phyloP scores from a whole-genome alignment of 1,140 invertebrate genomes.

The Berghia stephanieae region DNA sequence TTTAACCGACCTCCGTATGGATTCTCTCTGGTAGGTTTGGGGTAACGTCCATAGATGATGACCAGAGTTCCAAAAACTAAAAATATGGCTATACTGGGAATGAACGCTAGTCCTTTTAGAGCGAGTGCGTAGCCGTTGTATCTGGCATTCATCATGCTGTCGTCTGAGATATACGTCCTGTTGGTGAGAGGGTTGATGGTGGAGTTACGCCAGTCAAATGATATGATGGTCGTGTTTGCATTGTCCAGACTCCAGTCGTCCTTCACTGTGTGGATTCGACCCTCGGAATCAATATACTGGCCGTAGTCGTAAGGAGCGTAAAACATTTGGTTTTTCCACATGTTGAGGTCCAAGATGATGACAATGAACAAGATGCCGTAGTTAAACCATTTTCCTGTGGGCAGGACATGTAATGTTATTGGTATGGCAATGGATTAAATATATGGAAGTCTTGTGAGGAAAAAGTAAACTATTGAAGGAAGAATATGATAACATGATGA shows the following conservation, averaged over 20 bases:
- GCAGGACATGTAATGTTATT: no score
- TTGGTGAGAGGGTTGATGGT: conserved; percentile 65
- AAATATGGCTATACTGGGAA: conserved; percentile 66
- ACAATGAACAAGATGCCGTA: conserved; percentile 72
- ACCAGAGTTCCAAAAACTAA: conserved; percentile 68
- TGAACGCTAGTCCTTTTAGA: conserved; percentile 69
- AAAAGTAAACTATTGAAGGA: no score
- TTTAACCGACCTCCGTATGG: conserved; percentile 60
- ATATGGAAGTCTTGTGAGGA: no score
- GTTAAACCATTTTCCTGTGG: conserved; percentile 73
- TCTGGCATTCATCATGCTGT: conserved; percentile 70
- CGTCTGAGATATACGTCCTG: conserved; percentile 61
- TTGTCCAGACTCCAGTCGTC: conserved; percentile 62
- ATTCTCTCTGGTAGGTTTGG: conserved; percentile 62
- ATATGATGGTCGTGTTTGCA: conserved; percentile 64
- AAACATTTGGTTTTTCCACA: conserved; percentile 75
- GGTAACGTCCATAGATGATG: conserved; percentile 68
- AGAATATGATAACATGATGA: no score
- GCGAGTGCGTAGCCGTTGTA: conserved; percentile 67
- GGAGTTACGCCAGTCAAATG: conserved; percentile 63
- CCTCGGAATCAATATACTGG: conserved; percentile 68
- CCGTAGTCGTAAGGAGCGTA: conserved; percentile 70
- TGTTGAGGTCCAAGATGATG: conserved; percentile 72
- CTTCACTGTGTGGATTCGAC: conserved; percentile 68
- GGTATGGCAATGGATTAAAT: no score